phyloP scores from a whole-genome alignment of 2,888 invertebrate genomes.

The Anarsia innoxiella region DNA sequence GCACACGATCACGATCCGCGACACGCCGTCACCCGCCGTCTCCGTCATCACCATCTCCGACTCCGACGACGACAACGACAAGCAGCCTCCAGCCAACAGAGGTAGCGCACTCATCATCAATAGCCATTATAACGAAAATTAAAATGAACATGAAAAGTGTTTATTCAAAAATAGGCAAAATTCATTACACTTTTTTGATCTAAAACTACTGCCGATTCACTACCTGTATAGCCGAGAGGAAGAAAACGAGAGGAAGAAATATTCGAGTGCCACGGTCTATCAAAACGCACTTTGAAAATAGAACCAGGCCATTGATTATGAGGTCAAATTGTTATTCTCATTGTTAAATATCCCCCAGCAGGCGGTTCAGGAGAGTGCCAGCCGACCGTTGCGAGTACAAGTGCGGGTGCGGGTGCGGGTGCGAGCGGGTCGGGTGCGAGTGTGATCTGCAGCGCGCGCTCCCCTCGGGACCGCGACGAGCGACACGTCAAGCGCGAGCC shows the following conservation, averaged over 20 bases:
- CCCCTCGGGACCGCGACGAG: constrained; percentile 50
- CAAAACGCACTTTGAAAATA: too few species aligned
- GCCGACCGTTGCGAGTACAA: constrained; percentile 18
- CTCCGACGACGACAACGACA: constrained; percentile 86
- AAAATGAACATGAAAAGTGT: background rate
- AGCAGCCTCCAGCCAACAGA: constrained; percentile 20
- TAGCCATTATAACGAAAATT: background rate
- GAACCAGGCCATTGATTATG: too few species aligned
- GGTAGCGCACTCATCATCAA: background rate
- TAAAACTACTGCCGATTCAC: too few species aligned
- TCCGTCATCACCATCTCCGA: constrained; percentile 92
- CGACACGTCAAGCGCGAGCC: constrained; percentile 64
- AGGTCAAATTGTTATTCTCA: too few species aligned
- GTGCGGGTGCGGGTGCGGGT: too few species aligned
- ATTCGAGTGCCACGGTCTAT: too few species aligned
- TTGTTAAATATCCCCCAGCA: too few species aligned
- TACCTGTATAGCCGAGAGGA: too few species aligned
- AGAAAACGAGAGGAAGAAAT: too few species aligned
- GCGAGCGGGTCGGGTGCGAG: constrained; percentile 26
- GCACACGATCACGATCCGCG: constrained; percentile 95
- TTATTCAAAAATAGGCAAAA: background rate
- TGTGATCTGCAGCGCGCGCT: constrained; percentile 61
- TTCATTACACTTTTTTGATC: too few species aligned
- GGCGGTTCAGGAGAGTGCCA: constrained; percentile 38
- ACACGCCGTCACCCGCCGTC: constrained; percentile 95